Evolutionary conservation across 2,888 invertebrate species (phyloP).

Genomic region (Caenorhabditis uteleia): DNA sequence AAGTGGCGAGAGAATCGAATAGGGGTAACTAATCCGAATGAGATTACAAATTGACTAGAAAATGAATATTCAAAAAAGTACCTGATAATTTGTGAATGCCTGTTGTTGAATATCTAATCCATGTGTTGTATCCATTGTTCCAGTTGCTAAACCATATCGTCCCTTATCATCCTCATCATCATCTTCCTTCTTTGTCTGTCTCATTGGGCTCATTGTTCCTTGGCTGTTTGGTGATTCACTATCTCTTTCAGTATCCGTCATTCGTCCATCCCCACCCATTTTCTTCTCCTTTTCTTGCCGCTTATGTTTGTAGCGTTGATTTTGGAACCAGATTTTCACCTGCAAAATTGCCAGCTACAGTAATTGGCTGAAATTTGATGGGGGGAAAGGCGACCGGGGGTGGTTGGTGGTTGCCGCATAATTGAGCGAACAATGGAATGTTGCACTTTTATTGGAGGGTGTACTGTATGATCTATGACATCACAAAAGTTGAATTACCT

Average conservation of each 20-base stretch:
- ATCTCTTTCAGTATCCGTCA: not conserved
- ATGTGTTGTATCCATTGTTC: slow-evolving; percentile 13
- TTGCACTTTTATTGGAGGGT: slow-evolving; percentile 6
- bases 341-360: slow-evolving; percentile 21
- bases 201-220: slow-evolving; percentile 22
- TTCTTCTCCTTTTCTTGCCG: slow-evolving; percentile 42
- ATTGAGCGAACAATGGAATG: slow-evolving; percentile 3
- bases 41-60: not conserved
- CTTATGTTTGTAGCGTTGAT: slow-evolving; percentile 57
- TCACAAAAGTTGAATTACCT: slow-evolving; percentile 72
- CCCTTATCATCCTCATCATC: slow-evolving; percentile 21
- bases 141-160: slow-evolving; percentile 6
- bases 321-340: slow-evolving; percentile 61
- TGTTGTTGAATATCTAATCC: slow-evolving; percentile 32
- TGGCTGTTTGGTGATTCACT: slow-evolving; percentile 24
- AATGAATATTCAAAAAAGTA: slow-evolving; percentile 3
- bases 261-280: slow-evolving; percentile 31
- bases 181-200: not conserved
- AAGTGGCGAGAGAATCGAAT: slow-evolving; percentile 23
- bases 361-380: slow-evolving; percentile 37
- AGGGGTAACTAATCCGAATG: slow-evolving; percentile 8
- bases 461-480: not conserved
- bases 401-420: not conserved
- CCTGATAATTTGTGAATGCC: slow-evolving; percentile 30
- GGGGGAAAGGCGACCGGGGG: not conserved